Evolutionary conservation across 2,888 invertebrate genomes (phyloP).

Genomic region (Agelastica alni): DNA sequence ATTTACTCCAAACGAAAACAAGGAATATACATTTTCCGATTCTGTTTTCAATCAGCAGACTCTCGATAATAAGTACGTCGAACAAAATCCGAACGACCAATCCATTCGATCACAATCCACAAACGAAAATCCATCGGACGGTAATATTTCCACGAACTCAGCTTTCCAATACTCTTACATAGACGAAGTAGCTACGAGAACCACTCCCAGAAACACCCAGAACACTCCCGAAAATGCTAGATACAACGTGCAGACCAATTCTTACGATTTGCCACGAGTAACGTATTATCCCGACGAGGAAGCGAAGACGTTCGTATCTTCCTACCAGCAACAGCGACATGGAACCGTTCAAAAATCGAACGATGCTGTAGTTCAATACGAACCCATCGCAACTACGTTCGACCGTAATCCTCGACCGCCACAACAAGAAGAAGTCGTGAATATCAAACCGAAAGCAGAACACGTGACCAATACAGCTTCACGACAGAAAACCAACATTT

Average conservation of each 20-base stretch:
- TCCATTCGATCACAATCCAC: neutral
- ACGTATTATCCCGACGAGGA: neutral
- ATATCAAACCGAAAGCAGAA: conserved; percentile 12
- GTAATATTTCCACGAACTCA: neutral
- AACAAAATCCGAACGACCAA: neutral
- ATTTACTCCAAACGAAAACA: conserved; percentile 17
- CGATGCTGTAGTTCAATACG: conserved; percentile 11
- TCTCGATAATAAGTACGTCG: neutral
- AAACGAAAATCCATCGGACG: neutral
- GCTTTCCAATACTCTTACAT: conserved; percentile 8
- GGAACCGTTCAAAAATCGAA: neutral
- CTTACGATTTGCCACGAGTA: conserved; percentile 4
- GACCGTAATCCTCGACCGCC: neutral
- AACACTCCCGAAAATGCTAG: conserved; percentile 5
- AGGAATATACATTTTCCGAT: conserved; percentile 7
- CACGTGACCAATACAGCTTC: neutral
- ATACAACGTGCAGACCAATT: neutral
- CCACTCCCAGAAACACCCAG: conserved; percentile 11
- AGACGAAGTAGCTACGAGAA: conserved; percentile 7
- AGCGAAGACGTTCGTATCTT: neutral
- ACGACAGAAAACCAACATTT: neutral
- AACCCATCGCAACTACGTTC: conserved; percentile 18
- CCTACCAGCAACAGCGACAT: neutral
- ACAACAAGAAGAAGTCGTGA: neutral
- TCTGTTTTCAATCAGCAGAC: conserved; percentile 11